These are phyloP conservation scores for Craterocephalus amniculus DNA, from an alignment of 2,797 vertebrate species.

Conservation along the genomic window DNA sequence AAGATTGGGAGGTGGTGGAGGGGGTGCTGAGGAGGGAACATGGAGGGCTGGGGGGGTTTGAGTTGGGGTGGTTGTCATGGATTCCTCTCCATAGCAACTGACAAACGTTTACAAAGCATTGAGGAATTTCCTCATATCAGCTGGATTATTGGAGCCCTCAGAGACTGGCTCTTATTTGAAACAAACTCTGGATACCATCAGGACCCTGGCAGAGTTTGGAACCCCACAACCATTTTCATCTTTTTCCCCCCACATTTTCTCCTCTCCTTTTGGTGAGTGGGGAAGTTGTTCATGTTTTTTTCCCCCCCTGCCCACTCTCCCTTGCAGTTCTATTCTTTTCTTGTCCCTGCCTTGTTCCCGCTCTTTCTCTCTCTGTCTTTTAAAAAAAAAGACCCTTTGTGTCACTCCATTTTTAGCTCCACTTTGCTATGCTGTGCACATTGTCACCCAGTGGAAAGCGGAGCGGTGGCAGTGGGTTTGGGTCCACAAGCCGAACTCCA, in stretches of 20 bases:
- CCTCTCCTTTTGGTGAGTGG: conserved; percentile 43
- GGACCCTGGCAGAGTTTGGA: conserved; percentile 63
- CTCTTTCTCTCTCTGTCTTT: conserved; percentile 53
- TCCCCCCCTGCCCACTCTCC: conserved; percentile 61
- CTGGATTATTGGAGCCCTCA: conserved; percentile 87
- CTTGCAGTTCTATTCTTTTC: conserved; percentile 69
- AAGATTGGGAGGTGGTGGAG: conserved; percentile 35
- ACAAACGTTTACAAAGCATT: conserved; percentile 90
- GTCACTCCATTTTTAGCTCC: conserved; percentile 69
- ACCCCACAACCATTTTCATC: conserved; percentile 69
- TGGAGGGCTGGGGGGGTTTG: conserved; percentile 51
- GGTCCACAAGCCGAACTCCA: conserved; percentile 39
- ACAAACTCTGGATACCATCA: conserved; percentile 81
- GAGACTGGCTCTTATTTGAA: conserved; percentile 77
- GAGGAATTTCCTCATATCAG: conserved; percentile 91
- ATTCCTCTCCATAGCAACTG: conserved; percentile 86
- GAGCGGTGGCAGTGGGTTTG: conserved; percentile 32
- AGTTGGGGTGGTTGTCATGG: conserved; percentile 85
- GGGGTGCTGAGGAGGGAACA: conserved; percentile 35
- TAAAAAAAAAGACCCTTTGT: conserved; percentile 64
- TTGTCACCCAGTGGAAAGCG: conserved; percentile 65
- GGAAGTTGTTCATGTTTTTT: conserved; percentile 48
- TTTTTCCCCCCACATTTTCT: conserved; percentile 14
- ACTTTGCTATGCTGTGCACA: conserved; percentile 74
- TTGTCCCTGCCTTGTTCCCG: conserved; percentile 73